Base-by-base conservation (phyloP, 2,888 invertebrate species). In the Sphaeridia pumilis region DNA sequence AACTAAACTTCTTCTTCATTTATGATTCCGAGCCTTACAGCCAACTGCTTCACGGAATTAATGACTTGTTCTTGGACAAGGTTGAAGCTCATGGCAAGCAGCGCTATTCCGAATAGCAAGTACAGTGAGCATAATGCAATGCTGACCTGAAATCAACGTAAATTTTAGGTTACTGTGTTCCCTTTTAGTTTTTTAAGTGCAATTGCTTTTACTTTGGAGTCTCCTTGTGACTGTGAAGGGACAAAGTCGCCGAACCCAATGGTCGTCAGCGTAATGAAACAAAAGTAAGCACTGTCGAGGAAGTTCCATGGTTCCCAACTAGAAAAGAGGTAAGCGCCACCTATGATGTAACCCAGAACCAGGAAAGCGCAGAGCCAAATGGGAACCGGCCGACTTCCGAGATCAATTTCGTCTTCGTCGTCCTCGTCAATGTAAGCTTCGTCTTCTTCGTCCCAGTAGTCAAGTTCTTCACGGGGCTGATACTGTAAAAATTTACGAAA, bases 21-120 rank as follows among this genome's bases (percentile, higher is more conserved):
- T 64, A 92, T 82, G 69, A 92, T 90, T 41, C 90, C 92, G 52
- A 92, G 76, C 54, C 83, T 80, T 64, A 83, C 84, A 22, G 88
- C 92, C 7, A 92, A 81, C 56, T 82, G 79, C 66, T 88, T 87
- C 4, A 90, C 88, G 67, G 85, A 86, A 55, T 83, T 84, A 59
- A 89, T 86, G 10, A 92, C 89, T 71, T 92, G 88, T 69, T 90
- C 90, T 70, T 92, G 93, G 42, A 94, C 92, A 68, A 94, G 74
- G 75, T 94, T 94, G 73, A 94, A 94, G 66, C 89, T 89, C 94
- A 94, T 95, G 26, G 93, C 93, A 60, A 94, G 73, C 43, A 94
- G 73, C 0, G 93, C 88, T 67, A 94, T 94, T 5, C 94, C 94
- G 70, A 94, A 92, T 41, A 95, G 76, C 58, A 95, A 75, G 73